Conservation (phyloP, 30 jellyfish, hydroid and myxozoan genomes). For the Morbakka virulenta region DNA sequence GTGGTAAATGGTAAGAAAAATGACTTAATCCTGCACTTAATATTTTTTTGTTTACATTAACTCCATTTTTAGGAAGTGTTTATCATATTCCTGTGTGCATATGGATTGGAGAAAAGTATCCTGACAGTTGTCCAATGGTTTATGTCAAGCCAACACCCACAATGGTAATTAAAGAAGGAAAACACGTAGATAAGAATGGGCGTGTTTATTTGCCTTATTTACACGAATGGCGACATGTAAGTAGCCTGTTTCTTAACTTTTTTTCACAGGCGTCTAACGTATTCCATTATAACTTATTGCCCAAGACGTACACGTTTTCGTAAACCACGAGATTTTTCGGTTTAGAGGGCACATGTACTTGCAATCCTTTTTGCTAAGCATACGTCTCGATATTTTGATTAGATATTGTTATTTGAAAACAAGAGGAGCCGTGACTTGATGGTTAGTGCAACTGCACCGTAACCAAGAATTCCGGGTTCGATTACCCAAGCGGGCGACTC, state of each 20-base stretch:
- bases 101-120: constrained; percentile 70
- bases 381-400: too few relatives aligned
- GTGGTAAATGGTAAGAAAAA: too few relatives aligned
- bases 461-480: too few relatives aligned
- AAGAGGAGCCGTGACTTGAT: too few relatives aligned
- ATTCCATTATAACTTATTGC: too few relatives aligned
- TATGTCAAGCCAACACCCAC: constrained; percentile 79
- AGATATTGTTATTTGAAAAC: too few relatives aligned
- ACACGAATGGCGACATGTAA: constrained; percentile 80
- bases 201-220: constrained; percentile 81
- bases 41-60: not conserved
- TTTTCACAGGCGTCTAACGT: not conserved
- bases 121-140: constrained; percentile 73
- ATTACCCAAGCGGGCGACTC: too few relatives aligned
- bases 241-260: not conserved
- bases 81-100: constrained; percentile 82
- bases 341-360: too few relatives aligned
- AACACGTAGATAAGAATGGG: constrained; percentile 79
- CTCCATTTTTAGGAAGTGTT: constrained; percentile 35
- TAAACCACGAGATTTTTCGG: too few relatives aligned
- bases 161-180: constrained; percentile 86
- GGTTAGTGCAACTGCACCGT: too few relatives aligned
- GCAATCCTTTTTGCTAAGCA: too few relatives aligned
- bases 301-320: too few relatives aligned
- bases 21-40: not conserved